Percentiles rank a stretch among this genome's conserved stretches.
phyloP scores from a whole-genome alignment of 1,140 invertebrate species.

The Scaptomyza montana region DNA sequence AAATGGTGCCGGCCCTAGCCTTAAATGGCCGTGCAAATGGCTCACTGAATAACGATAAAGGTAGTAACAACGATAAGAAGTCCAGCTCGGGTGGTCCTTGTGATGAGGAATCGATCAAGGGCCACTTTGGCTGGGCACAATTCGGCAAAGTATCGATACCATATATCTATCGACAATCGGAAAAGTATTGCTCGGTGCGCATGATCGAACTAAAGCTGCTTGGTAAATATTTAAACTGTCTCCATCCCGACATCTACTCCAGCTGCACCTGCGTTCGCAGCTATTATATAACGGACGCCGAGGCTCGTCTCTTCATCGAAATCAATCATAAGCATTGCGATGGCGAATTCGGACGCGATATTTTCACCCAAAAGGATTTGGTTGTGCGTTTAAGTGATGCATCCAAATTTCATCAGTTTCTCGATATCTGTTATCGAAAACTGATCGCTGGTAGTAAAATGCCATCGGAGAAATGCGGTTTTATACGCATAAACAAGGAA shows the following conservation, averaged over 20 bases:
- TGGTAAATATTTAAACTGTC: constrained; percentile 92
- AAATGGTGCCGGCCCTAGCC: constrained; percentile 61
- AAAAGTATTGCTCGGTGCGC: constrained; percentile 95
- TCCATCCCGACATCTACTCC: constrained; percentile 92
- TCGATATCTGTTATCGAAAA: constrained; percentile 94
- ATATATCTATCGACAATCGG: constrained; percentile 91
- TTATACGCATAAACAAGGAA: constrained; percentile 96
- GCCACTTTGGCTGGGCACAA: constrained; percentile 94
- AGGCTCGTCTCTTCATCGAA: constrained; percentile 95
- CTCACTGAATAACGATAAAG: constrained; percentile 41
- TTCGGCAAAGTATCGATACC: constrained; percentile 94
- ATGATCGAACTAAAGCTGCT: constrained; percentile 95
- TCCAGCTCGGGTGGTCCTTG: constrained; percentile 71
- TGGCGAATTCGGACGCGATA: constrained; percentile 93
- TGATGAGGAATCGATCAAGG: constrained; percentile 92
- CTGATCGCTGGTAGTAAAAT: constrained; percentile 88
- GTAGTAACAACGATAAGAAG: constrained; percentile 25
- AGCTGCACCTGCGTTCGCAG: constrained; percentile 94
- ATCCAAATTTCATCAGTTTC: constrained; percentile 94
- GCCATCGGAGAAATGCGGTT: constrained; percentile 93
- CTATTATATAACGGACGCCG: constrained; percentile 96
- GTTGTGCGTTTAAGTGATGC: constrained; percentile 94
- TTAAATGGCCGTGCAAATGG: constrained; percentile 59
- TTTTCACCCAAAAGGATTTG: constrained; percentile 95
- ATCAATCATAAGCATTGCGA: constrained; percentile 97